These are phyloP conservation scores for Pogonophryne albipinna DNA, from an alignment of 2,797 vertebrate species.

Conservation along the genomic window DNA sequence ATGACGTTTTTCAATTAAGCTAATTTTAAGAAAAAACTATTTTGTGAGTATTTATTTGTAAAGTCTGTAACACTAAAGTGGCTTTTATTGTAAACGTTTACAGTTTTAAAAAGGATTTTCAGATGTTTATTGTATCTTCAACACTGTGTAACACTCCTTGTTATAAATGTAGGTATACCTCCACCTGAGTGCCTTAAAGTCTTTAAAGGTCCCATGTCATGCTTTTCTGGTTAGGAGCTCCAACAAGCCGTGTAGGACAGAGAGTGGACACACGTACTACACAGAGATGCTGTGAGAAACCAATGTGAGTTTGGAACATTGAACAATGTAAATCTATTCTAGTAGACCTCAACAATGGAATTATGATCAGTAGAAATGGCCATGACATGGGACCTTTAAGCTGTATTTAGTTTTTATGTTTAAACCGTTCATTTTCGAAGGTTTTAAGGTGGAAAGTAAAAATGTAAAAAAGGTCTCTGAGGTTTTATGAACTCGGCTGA, in stretches of 20 bases:
- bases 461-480: too few species aligned
- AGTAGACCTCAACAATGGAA: too few species aligned
- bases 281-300: too few species aligned
- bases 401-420: neutral
- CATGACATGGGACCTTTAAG: neutral
- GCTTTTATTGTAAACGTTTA: conserved; percentile 33
- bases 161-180: neutral
- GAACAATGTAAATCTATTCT: too few species aligned
- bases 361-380: too few species aligned
- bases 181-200: conserved; percentile 3
- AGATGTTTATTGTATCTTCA: neutral
- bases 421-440: neutral
- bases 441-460: neutral
- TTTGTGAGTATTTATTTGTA: neutral
- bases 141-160: neutral
- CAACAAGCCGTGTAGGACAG: too few species aligned
- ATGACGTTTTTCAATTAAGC: neutral
- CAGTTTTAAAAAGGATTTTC: neutral
- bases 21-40: neutral
- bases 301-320: too few species aligned
- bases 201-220: too few species aligned
- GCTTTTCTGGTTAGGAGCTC: too few species aligned
- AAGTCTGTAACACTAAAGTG: conserved; percentile 16
- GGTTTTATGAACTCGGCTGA: neutral
- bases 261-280: too few species aligned